phyloP scores from a whole-genome alignment of 2,888 invertebrate genomes.

The Anticlea derivata region DNA sequence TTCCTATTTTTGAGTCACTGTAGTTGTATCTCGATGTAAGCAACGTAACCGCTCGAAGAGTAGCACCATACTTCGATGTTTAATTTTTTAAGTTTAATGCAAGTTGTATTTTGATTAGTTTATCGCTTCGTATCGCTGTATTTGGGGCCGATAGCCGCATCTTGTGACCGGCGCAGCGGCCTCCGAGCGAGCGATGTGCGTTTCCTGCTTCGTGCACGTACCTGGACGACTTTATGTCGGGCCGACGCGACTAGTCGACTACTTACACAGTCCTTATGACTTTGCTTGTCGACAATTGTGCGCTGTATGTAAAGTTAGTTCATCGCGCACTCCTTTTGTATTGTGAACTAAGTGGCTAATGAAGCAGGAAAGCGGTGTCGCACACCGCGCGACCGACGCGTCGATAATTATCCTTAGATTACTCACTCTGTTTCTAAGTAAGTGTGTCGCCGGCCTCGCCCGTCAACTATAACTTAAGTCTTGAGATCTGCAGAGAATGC shows the following conservation, averaged over 20 bases:
- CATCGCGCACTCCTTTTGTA: conserved; percentile 14
- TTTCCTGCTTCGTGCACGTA: conserved; percentile 23
- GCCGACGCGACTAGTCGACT: no score
- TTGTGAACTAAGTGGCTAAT: not conserved
- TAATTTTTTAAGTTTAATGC: conserved; percentile 34
- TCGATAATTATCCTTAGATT: conserved; percentile 1
- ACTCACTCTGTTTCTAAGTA: conserved; percentile 2
- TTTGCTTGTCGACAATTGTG: conserved; percentile 2
- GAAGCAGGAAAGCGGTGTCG: conserved; percentile 26
- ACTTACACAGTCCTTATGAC: not conserved
- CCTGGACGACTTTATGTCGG: not conserved
- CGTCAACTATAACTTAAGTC: conserved; percentile 18
- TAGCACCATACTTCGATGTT: conserved; percentile 31
- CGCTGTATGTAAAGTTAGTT: conserved; percentile 26
- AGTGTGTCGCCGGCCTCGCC: conserved; percentile 14
- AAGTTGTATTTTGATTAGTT: conserved; percentile 36
- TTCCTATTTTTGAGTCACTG: conserved; percentile 39
- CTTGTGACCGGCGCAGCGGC: not conserved
- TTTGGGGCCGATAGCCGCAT: conserved; percentile 8
- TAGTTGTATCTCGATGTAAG: conserved; percentile 36
- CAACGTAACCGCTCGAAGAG: conserved; percentile 28
- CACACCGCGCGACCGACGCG: not conserved
- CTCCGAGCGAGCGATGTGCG: not conserved
- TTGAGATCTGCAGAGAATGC: conserved; percentile 22
- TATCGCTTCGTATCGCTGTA: conserved; percentile 34